Evolutionary conservation across 2,888 invertebrate species (phyloP).

Genomic region (Sthenelais limicola): DNA sequence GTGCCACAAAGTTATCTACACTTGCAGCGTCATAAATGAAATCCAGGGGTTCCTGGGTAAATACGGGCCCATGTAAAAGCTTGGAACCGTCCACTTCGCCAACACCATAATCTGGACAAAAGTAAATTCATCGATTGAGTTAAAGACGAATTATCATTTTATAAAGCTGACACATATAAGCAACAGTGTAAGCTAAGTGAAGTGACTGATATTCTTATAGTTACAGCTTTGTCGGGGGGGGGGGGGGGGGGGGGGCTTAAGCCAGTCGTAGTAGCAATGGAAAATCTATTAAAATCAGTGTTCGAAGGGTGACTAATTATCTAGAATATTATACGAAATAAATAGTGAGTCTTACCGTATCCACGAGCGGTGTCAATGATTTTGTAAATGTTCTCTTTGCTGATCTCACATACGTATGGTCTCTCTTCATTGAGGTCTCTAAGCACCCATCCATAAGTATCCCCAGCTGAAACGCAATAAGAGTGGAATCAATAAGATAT

Average conservation of each 20-base stretch:
- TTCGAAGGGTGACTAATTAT: too few species aligned
- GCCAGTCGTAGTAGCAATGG: too few species aligned
- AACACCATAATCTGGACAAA: conserved; percentile 50
- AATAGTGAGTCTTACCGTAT: conserved; percentile 60
- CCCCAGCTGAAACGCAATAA: conserved; percentile 17
- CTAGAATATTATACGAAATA: too few species aligned
- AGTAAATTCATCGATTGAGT: too few species aligned
- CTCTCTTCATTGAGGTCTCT: neutral
- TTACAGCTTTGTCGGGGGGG: too few species aligned
- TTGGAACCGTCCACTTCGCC: conserved; percentile 46
- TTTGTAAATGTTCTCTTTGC: conserved; percentile 56
- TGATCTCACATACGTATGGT: conserved; percentile 65
- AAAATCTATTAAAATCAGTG: too few species aligned
- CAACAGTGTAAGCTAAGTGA: too few species aligned
- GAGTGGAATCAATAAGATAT: neutral
- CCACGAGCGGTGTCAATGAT: conserved; percentile 56
- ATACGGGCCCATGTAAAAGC: conserved; percentile 47
- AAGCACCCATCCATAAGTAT: conserved; percentile 41
- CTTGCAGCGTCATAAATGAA: conserved; percentile 59
- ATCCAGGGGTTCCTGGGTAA: conserved; percentile 48
- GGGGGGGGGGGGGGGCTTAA: too few species aligned
- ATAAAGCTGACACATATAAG: too few species aligned
- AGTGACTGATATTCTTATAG: too few species aligned
- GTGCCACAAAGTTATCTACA: conserved; percentile 42
- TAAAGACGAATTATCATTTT: too few species aligned